phyloP scores from a whole-genome alignment of 2,113 vertebrate species.

The Nymphicus hollandicus region DNA sequence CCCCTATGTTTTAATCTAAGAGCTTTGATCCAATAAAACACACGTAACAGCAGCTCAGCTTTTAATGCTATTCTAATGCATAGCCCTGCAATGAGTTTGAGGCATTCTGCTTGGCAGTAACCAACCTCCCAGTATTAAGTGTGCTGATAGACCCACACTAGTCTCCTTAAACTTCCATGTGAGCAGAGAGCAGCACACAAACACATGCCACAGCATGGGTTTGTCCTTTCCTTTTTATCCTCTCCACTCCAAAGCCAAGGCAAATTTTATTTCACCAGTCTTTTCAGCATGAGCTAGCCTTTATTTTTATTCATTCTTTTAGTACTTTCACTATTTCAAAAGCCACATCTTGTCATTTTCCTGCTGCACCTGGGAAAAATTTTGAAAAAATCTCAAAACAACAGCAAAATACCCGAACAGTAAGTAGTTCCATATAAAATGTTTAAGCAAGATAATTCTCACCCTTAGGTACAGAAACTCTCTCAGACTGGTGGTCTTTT shows the following conservation, averaged over 20 bases:
- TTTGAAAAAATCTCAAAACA: neutral
- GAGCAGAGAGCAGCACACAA: neutral
- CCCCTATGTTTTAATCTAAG: neutral
- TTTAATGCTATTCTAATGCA: neutral
- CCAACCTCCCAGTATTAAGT: neutral
- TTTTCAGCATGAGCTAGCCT: neutral
- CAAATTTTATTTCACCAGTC: neutral
- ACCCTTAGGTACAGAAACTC: neutral
- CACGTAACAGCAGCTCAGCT: neutral
- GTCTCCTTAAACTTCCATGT: neutral
- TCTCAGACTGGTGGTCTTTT: neutral
- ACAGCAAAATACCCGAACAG: neutral
- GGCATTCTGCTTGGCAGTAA: neutral
- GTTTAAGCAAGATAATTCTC: neutral
- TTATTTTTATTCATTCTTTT: neutral
- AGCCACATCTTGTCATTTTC: neutral
- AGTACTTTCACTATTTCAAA: neutral
- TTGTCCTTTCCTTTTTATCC: neutral
- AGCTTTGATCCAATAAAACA: neutral
- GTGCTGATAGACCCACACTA: neutral
- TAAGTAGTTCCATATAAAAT: neutral
- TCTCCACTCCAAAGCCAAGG: neutral
- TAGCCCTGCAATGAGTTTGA: neutral
- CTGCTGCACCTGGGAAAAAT: neutral
- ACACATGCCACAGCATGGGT: neutral